Evolutionary conservation across 2,797 vertebrate species (phyloP).

Genomic region (Crenuchus spilurus): DNA sequence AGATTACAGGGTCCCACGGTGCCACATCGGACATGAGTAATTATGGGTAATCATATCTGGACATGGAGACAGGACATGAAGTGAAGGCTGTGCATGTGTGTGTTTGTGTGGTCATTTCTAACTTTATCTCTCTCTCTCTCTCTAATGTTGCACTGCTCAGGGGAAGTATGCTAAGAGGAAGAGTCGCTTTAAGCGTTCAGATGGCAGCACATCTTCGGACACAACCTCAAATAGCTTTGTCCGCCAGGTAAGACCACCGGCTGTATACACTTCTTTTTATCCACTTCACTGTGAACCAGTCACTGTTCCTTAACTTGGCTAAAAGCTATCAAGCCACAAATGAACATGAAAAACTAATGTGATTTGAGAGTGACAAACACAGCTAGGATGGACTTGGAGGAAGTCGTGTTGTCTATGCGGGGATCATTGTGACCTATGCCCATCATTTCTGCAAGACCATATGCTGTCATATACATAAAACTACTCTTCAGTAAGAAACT

Average conservation of each 20-base stretch:
- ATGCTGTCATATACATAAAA: too few species aligned
- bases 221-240: constrained; percentile 98
- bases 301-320: neutral
- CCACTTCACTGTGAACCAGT: neutral
- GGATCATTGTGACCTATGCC: neutral
- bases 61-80: constrained; percentile 50
- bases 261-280: neutral
- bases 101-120: constrained; percentile 16
- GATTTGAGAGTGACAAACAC: neutral
- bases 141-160: constrained; percentile 63
- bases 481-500: too few species aligned
- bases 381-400: neutral
- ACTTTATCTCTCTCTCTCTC: constrained; percentile 28
- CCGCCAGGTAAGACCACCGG: constrained; percentile 84
- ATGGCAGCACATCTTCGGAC: constrained; percentile 96
- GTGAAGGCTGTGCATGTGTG: constrained; percentile 17
- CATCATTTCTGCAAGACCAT: too few species aligned
- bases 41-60: constrained; percentile 61
- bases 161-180: constrained; percentile 94
- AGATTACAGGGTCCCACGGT: constrained; percentile 72
- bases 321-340: neutral
- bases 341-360: neutral
- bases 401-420: neutral
- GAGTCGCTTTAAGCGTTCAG: constrained; percentile 94
- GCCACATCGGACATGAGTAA: constrained; percentile 69